Base-by-base conservation (phyloP, 2,888 invertebrate genomes). In the Thymelicus sylvestris region DNA sequence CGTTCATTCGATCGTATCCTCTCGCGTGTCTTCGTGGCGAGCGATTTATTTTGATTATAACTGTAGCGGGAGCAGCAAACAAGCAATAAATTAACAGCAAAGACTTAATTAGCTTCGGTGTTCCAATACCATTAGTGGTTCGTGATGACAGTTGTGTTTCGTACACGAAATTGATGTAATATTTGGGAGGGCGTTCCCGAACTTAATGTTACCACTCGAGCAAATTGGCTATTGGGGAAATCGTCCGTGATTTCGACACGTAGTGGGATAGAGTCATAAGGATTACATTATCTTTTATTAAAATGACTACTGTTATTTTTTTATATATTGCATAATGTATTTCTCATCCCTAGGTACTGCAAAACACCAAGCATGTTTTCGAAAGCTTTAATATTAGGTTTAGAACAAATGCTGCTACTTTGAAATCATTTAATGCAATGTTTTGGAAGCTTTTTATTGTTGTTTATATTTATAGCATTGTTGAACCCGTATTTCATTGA, bases 1-100 rank as follows among this genome's bases (percentile, higher is more conserved):
- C 89, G 89, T 88, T 88, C 86, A 90, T 90, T 91, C 89, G 85
- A 82, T 83, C 77, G 83, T 84, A 88, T 87, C 86, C 87, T 88
- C 86, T 91, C 79, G 92, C 92, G 92, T 92, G 92, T 87, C 87
- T 86, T 84, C 80, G 81, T 77, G 80, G 81, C 82, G 81, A 86
- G 80, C 91, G 89, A 93, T 93, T 92, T 91, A 87, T 93, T 92
- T 91, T 90, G 91, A 92, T 93, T 92, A 92, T 88, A 83, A 87
- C 85, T 85, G 86, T 87, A 87, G 79, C 82, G 82, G 81, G 81
- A 79, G 81, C 85, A 83, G 87, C 89, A 88, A 91, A 91, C 91
- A 88, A 86, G 84, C 89, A 81, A 90, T 92, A 93, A 92, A 93
- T 93, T 91, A 89, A 89, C 85, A 83, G 80, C 78, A 84, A 90